A percentile compares a stretch with the other conserved stretches of the same genome.
Conservation (phyloP, 2,113 vertebrate genomes). For the Ailurus styani region DNA sequence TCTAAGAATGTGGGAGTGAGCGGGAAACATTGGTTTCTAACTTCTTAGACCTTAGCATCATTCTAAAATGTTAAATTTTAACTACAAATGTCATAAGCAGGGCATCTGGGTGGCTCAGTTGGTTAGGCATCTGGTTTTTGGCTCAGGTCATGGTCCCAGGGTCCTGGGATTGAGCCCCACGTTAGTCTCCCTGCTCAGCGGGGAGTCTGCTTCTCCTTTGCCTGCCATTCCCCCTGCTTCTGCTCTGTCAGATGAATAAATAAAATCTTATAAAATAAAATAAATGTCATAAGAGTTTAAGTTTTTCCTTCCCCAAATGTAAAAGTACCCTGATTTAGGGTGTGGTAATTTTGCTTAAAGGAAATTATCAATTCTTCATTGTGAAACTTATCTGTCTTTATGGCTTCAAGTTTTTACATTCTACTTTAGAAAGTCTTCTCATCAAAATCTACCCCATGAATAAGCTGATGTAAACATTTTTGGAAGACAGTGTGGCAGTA, state of each 20-base stretch:
- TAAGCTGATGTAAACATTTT: background rate
- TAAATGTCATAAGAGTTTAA: background rate
- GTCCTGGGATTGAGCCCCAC: background rate
- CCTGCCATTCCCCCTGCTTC: background rate
- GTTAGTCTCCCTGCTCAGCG: background rate
- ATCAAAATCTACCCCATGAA: background rate
- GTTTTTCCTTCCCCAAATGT: background rate
- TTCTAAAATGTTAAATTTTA: background rate
- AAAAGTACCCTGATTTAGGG: background rate
- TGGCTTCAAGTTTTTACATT: background rate
- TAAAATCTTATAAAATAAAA: background rate
- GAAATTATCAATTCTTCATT: background rate
- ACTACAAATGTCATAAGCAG: background rate
- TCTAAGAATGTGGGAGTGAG: background rate
- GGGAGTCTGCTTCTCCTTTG: background rate
- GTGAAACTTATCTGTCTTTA: background rate
- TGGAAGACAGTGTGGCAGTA: background rate
- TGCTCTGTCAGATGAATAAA: background rate
- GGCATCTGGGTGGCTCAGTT: background rate
- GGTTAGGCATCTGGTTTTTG: no score
- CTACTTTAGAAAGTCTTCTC: background rate
- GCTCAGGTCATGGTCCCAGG: background rate
- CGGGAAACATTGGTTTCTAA: background rate
- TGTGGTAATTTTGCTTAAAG: background rate
- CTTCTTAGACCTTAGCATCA: background rate